phyloP scores from a whole-genome alignment of 2,797 vertebrate species.

The Varecia variegata region DNA sequence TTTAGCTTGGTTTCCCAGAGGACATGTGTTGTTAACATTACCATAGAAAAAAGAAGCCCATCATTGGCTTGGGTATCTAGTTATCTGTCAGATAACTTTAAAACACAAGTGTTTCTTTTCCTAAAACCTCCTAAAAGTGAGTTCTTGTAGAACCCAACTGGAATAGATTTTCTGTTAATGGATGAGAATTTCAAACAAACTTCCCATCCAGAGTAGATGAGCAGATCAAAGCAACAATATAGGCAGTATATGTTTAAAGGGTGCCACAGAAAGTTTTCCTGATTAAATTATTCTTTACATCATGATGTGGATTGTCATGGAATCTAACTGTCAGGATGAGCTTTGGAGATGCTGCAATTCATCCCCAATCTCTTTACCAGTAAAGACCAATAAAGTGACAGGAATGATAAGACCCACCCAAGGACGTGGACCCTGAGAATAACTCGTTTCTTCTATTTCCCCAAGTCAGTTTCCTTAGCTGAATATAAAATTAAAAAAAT shows the following conservation, averaged over 20 bases:
- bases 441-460: not conserved
- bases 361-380: not conserved
- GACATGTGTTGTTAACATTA: not conserved
- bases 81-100: not conserved
- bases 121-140: not conserved
- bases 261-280: not conserved
- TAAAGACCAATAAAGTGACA: not conserved
- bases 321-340: not conserved
- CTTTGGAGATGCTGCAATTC: not conserved
- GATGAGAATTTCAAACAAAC: not conserved
- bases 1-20: not conserved
- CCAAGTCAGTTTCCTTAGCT: not conserved
- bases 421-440: not conserved
- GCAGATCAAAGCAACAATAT: not conserved
- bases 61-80: not conserved
- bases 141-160: not conserved
- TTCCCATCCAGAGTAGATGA: not conserved
- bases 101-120: not conserved
- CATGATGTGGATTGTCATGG: accelerated
- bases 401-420: not conserved
- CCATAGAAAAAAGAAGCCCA: too few relatives aligned
- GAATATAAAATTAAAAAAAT: not conserved
- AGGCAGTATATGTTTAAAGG: not conserved
- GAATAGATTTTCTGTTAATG: not conserved
- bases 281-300: not conserved